Evolutionary conservation across 1,140 invertebrate species (phyloP).

Genomic region (Orussus abietinus): DNA sequence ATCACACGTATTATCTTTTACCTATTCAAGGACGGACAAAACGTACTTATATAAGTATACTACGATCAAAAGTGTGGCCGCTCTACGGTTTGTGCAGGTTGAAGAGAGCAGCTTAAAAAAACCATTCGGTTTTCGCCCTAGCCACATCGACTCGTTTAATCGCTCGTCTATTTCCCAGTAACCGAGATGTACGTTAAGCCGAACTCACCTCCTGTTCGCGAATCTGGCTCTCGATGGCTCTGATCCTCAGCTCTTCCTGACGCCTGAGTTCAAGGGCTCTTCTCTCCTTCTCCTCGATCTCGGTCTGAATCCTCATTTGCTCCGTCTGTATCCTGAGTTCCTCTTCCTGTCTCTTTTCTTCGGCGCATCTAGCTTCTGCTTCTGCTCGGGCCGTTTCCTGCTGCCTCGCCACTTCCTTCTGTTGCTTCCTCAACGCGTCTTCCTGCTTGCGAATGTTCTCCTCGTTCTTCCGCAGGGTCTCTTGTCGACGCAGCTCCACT

Average conservation of each 20-base stretch:
- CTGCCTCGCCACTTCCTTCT: constrained; percentile 28
- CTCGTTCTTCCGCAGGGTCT: constrained; percentile 45
- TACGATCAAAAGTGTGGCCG: no score
- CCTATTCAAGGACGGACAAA: no score
- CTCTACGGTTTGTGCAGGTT: no score
- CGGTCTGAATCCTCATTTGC: constrained; percentile 30
- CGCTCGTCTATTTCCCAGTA: not conserved
- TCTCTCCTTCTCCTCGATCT: constrained; percentile 34
- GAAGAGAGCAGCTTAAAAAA: no score
- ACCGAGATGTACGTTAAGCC: not conserved
- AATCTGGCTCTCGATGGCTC: constrained; percentile 57
- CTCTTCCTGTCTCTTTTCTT: constrained; percentile 32
- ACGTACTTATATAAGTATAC: no score
- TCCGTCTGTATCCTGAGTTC: constrained; percentile 32
- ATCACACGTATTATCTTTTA: no score
- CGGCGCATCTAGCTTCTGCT: constrained; percentile 23
- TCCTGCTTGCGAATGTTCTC: constrained; percentile 44
- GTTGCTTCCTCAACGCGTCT: constrained; percentile 30
- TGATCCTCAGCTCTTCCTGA: constrained; percentile 51
- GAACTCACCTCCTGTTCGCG: constrained; percentile 56
- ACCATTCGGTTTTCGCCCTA: no score
- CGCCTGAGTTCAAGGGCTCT: constrained; percentile 29
- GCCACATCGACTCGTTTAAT: no score
- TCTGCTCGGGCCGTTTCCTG: constrained; percentile 14
- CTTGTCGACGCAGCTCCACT: constrained; percentile 32